Base-by-base conservation (phyloP, 2,888 invertebrate species). In the Leptopilina syphax region DNA sequence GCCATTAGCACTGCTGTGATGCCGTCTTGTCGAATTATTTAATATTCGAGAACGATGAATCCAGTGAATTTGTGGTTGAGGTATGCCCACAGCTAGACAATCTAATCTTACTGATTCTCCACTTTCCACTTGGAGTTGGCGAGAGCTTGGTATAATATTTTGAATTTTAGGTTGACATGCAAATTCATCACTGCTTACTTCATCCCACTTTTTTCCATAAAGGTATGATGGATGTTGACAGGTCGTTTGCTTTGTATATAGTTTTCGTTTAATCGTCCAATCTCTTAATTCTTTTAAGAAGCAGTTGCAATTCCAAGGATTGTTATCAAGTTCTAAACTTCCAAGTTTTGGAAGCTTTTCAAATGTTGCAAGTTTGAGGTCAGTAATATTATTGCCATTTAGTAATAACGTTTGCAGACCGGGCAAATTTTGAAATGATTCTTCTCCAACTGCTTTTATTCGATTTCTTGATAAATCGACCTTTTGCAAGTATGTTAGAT, bases 271-370 rank as follows among this genome's bases (percentile, higher is more conserved):
- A 10, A 96, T 94, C 13, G 95, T 94, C 94, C 96, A 97, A 88
- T 96, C 95, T 68, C 97, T 94, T 84, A 98, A 96, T 24, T 94
- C 94, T 88, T 96, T 95, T 78, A 98, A 92, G 83, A 95, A 95
- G 88, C 98, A 98, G 89, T 98, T 97, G 89, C 98, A 98, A 81
- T 95, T 94, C 98, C 98, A 98, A 0, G 96, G 96, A 90, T 98
- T 98, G 82, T 95, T 95, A 83, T 95, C 95, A 0, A 98, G 93
- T 78, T 95, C 95, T 66, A 98, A 92, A 87, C 96, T 96, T 44
- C 94, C 94, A 77, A 98, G 91, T 83, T 95, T 95, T 1, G 94
- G 93, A 77, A 97, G 92, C 54, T 94, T 93, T 79, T 94, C 93
- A 80, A 97, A 94, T 7, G 95, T 94, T 81, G 95, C 94, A 70